Evolutionary conservation across 2,113 vertebrate genomes (phyloP), one percentile per base, ranked within the genome.

Genomic region (Hemiscyllium ocellatum): DNA sequence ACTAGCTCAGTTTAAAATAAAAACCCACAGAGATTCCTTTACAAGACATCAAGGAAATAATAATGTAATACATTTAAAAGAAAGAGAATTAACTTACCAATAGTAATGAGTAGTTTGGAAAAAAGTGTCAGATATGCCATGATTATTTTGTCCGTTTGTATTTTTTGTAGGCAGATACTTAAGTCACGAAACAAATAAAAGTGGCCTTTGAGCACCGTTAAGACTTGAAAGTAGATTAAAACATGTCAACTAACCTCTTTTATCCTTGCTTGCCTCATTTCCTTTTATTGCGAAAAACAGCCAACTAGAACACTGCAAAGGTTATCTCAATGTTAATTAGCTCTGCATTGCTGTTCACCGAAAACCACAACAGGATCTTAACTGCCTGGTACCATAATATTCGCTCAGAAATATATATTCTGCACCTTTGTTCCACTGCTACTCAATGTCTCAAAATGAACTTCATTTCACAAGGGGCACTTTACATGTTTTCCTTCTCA

Each of bases 311-410:
- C 93, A 72, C 13, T 70, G 66, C 37, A 13, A 26, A 70, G 69
- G 50, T 72, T 47, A 95, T 68, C 37, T 26, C 29, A 8, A 42
- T 70, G 93, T 68, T 20, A 72, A 22, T 47, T 94, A 50, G 68
- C 22, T 93, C 66, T 66, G 89, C 66, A 19, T 26, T 56, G n/a
- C 66, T 93, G 33, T 37, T 33, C n/a, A 33, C 24, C 24, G 37
- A 94, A 42, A 72, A 72, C 68, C 93, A 33, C 42, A 95, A 95
- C 93, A 70, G 66, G 93, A 95, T 95, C 66, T 95, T 13, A 70
- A 72, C 15, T 70, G 93, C 15, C 33, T 69, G 50, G 15, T 47
- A 94, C 68, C 66, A 94, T 66, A 47, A 66, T 20, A 91, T 66
- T 29, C 56, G 66, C 56, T 37, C 33, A 66, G 50, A 91, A 4